Evolutionary conservation across 2,888 invertebrate species (phyloP).

Genomic region (Adela reaumurella): DNA sequence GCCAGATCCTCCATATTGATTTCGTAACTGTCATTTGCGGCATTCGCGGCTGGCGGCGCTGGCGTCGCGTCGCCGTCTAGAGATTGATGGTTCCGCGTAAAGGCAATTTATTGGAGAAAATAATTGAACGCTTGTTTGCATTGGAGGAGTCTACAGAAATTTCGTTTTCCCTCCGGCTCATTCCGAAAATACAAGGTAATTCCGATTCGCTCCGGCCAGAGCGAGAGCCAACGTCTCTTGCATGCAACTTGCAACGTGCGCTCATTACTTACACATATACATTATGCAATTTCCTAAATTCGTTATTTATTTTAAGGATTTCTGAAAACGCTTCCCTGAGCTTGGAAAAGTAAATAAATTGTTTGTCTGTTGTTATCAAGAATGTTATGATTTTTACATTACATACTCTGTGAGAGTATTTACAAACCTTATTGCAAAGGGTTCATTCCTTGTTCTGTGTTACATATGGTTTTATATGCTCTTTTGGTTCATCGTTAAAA

Average conservation of each 20-base stretch:
- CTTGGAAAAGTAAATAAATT: too few species aligned
- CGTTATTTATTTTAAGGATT: too few species aligned
- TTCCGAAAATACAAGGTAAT: not conserved
- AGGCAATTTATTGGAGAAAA: not conserved
- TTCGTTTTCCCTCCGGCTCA: not conserved
- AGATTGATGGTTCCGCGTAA: not conserved
- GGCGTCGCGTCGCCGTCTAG: too few species aligned
- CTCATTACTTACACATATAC: too few species aligned
- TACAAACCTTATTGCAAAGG: too few species aligned
- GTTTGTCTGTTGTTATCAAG: too few species aligned
- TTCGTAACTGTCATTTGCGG: conserved; percentile 2
- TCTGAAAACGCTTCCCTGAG: too few species aligned
- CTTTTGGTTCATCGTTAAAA: too few species aligned
- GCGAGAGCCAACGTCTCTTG: not conserved
- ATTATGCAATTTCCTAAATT: not conserved
- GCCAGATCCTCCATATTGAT: conserved; percentile 19
- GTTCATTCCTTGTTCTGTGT: too few species aligned
- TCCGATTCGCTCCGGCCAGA: not conserved
- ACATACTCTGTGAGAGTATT: too few species aligned
- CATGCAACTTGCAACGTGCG: not conserved
- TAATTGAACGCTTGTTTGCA: not conserved
- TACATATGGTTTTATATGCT: too few species aligned
- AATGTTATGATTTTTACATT: too few species aligned
- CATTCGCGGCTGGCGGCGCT: not conserved
- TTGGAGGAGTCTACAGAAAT: not conserved